Base-by-base conservation (phyloP, 2,113 vertebrate genomes). In the Craseonycteris thonglongyai region DNA sequence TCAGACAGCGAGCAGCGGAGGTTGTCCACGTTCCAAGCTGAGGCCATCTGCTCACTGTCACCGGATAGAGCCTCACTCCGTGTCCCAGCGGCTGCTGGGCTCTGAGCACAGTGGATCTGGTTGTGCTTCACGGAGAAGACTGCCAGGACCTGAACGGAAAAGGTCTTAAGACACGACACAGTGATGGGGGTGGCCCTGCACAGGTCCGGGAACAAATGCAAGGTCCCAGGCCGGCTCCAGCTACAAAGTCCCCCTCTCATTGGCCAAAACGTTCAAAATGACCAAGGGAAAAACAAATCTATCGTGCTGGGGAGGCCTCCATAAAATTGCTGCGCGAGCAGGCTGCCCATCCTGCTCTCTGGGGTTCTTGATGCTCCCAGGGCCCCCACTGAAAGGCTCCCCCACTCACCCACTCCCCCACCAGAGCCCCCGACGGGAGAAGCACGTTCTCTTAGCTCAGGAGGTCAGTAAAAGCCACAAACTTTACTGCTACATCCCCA, bases 1-100 rank as follows among this genome's bases (percentile, higher is more conserved):
- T 58, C 92, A 97, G 91, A 88, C 92, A 96, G 91, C 68, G 91
- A 97, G 90, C 0, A 13, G 13, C 16, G 83, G 94, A 96, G 87
- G 97, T 90, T 56, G 78, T 61, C 96, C 93, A 92, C 51, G 93
- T 95, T 98, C 97, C 54, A 35, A 95, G 95, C 95, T 92, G 95
- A n/a, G 81, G 95, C 96, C 97, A 98, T 97, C 97, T 98, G 98
- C 97, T 98, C 56, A 96, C 97, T 10, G 63, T 97, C 97, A 97
- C 38, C 91, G 78, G 68, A 94, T 93, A 93, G 54, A 35, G 97
- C 96, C 88, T 68, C 90, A 75, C 96, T 89, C 1, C 45, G 90
- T 95, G 89, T 93, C 89, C 94, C 95, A 94, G 28, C 35, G 89
- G 92, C 79, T 76, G 90, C 92, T 59, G 91, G 42, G 14, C 49